A percentile compares a stretch with the other conserved stretches of the same genome.
These are phyloP conservation scores for Semaprochilodus insignis DNA, from an alignment of 2,797 vertebrate species.

Conservation along the genomic window DNA sequence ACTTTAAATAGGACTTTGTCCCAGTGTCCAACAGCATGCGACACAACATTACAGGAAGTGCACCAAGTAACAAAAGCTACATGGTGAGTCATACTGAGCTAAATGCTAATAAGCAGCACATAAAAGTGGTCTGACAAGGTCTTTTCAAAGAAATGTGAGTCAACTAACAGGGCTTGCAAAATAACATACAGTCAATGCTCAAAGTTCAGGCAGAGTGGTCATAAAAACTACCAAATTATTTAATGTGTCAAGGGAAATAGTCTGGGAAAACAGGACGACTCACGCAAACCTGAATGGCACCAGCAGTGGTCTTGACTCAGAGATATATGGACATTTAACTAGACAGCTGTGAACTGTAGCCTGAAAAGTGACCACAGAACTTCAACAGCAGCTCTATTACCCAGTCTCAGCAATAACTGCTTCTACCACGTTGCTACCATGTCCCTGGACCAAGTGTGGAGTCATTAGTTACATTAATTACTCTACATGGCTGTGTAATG, in stretches of 20 bases:
- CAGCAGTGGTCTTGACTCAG: background rate
- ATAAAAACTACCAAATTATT: background rate
- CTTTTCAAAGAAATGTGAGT: background rate
- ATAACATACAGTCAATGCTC: background rate
- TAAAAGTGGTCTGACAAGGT: background rate
- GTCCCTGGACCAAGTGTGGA: too few species aligned
- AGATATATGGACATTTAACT: too few species aligned
- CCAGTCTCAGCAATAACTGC: background rate
- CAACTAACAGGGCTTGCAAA: background rate
- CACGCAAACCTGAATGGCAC: background rate
- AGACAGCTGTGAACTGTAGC: background rate
- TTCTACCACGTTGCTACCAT: too few species aligned
- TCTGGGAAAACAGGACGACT: background rate
- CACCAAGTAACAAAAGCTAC: background rate
- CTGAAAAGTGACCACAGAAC: background rate
- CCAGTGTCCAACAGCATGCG: background rate
- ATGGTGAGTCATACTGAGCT: background rate
- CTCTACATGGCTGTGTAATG: too few species aligned
- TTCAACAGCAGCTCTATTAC: background rate
- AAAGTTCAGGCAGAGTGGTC: background rate
- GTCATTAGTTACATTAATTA: too few species aligned
- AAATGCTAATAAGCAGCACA: background rate
- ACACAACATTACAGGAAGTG: too few species aligned
- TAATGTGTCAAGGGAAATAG: background rate
- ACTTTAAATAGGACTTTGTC: background rate